Conservation (phyloP, 2,888 invertebrate genomes). For the Meteorus colon region DNA sequence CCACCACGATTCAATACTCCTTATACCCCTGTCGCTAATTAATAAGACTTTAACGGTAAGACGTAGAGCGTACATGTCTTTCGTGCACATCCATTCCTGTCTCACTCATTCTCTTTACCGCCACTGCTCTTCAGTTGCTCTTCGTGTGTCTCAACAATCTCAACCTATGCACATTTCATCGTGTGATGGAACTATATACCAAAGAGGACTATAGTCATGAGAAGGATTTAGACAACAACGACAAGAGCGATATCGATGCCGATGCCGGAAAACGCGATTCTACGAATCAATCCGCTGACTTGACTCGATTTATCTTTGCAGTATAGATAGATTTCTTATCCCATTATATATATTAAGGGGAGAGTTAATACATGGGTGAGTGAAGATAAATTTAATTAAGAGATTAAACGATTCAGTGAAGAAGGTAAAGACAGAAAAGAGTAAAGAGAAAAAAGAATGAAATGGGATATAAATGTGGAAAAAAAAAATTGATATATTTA, state of each 20-base stretch:
- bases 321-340: slow-evolving; percentile 19
- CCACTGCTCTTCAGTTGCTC: slow-evolving; percentile 47
- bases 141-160: slow-evolving; percentile 46
- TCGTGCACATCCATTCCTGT: slow-evolving; percentile 42
- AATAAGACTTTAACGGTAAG: slow-evolving; percentile 58
- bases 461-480: too few species aligned
- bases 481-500: slow-evolving; percentile 21
- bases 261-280: slow-evolving; percentile 23
- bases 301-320: slow-evolving; percentile 7
- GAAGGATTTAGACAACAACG: background rate
- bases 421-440: slow-evolving; percentile 34
- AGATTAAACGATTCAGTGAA: slow-evolving; percentile 33
- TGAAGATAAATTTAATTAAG: slow-evolving; percentile 28
- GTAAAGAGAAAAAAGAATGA: background rate
- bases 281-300: slow-evolving; percentile 18
- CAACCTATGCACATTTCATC: slow-evolving; percentile 44
- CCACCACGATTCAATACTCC: slow-evolving; percentile 49
- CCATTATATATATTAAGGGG: background rate
- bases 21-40: slow-evolving; percentile 55
- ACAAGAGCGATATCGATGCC: slow-evolving; percentile 21
- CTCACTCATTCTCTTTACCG: slow-evolving; percentile 40
- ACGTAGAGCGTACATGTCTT: slow-evolving; percentile 50
- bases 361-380: slow-evolving; percentile 6
- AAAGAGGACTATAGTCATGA: background rate
- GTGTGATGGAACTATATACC: slow-evolving; percentile 28